Percentiles rank a stretch among this genome's conserved stretches.
Conservation (phyloP, 2,888 invertebrate genomes). For the Flabesymbios commensalis region DNA sequence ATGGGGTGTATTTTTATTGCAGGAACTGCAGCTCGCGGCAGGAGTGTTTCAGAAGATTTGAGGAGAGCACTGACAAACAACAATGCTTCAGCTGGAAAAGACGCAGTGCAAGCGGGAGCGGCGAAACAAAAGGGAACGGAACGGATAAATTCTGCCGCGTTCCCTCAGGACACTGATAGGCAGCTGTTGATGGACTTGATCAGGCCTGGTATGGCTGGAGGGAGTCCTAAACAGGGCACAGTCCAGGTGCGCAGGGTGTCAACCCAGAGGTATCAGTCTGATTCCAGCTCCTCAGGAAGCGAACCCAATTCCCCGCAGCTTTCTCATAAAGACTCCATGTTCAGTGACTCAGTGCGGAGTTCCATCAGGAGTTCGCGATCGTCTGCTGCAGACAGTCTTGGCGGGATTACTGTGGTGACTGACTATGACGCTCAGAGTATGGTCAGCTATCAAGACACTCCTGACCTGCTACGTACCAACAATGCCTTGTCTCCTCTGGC, state of each 20-base stretch:
- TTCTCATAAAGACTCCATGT: constrained; percentile 15
- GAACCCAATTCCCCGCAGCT: constrained; percentile 21
- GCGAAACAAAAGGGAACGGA: not conserved
- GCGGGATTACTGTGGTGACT: constrained; percentile 26
- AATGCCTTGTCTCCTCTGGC: too few relatives aligned
- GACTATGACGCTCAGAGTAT: too few relatives aligned
- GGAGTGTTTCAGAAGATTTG: constrained; percentile 4
- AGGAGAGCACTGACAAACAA: constrained; percentile 17
- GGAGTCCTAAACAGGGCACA: not conserved
- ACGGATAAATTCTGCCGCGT: constrained; percentile 31
- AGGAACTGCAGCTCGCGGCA: constrained; percentile 5
- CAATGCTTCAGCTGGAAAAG: constrained; percentile 13
- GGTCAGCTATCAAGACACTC: too few relatives aligned
- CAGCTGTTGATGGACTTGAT: constrained; percentile 35
- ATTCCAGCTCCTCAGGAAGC: constrained; percentile 14
- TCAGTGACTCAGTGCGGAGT: constrained; percentile 25
- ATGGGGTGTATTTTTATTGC: too few relatives aligned
- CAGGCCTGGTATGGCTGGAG: not conserved
- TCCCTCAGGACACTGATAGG: constrained; percentile 45
- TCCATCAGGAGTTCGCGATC: constrained; percentile 21
- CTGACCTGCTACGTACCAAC: too few relatives aligned
- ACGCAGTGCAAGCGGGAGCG: constrained; percentile 23
- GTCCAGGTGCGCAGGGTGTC: constrained; percentile 19
- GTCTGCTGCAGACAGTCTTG: constrained; percentile 24
- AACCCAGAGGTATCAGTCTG: constrained; percentile 3